These are phyloP conservation scores for Mormyrus iriodes DNA, from an alignment of 2,113 vertebrate genomes.

Conservation along the genomic window DNA sequence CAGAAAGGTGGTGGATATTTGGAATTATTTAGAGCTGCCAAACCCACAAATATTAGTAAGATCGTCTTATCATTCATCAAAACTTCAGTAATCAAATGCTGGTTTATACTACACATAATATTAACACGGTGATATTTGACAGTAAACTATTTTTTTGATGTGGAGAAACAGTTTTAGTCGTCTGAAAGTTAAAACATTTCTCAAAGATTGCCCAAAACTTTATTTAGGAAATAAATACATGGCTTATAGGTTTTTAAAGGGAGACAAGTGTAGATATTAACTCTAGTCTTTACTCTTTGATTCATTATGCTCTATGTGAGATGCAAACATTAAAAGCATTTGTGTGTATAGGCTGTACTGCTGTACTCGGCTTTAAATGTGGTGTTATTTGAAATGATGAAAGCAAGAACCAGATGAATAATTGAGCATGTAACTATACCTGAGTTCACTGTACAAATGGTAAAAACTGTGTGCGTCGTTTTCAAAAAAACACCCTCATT, in stretches of 20 bases:
- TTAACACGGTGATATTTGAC: background rate
- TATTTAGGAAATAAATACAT: background rate
- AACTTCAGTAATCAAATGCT: background rate
- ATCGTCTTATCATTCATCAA: background rate
- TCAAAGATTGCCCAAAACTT: background rate
- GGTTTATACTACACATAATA: background rate
- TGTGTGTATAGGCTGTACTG: background rate
- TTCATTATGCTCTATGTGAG: background rate
- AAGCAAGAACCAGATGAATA: background rate
- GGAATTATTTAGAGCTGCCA: background rate
- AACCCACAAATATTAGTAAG: background rate
- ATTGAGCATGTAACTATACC: background rate
- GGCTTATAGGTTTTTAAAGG: background rate
- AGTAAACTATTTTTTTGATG: background rate
- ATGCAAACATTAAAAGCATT: background rate
- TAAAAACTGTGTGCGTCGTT: background rate
- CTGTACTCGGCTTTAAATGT: background rate
- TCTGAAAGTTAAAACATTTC: background rate
- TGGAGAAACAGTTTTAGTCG: background rate
- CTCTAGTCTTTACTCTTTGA: background rate
- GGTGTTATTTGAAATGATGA: background rate
- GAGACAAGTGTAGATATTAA: background rate
- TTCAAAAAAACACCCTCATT: background rate
- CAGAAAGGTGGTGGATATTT: background rate
- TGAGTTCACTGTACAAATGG: background rate